Percentiles rank a stretch among this genome's conserved stretches.
These are phyloP conservation scores for Xyrauchen texanus DNA, from an alignment of 2,113 vertebrate species.

Conservation along the genomic window DNA sequence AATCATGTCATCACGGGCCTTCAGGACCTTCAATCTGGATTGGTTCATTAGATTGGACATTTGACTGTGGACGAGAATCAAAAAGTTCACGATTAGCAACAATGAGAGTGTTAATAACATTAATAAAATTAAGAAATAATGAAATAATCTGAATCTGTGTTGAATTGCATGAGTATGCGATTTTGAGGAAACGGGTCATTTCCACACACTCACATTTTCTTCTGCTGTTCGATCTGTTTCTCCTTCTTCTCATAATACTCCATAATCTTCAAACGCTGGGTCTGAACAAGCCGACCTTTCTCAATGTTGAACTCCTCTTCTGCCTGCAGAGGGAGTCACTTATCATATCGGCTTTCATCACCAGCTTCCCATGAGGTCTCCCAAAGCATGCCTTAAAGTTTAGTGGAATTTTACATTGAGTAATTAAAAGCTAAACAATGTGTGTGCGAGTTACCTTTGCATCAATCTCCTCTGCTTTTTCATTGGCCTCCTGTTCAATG, in stretches of 20 bases:
- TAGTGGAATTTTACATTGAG: no score
- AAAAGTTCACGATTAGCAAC: neutral
- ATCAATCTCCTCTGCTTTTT: conserved; percentile 98
- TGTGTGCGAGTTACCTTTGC: conserved; percentile 83
- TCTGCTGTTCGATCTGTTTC: conserved; percentile 98
- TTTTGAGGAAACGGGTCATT: conserved; percentile 1
- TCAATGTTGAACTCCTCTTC: conserved; percentile 99
- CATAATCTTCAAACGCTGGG: conserved; percentile 98
- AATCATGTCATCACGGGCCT: conserved; percentile 96
- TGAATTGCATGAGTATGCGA: neutral
- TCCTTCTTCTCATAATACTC: conserved; percentile 99
- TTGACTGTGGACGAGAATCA: conserved; percentile 76
- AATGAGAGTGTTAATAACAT: no score
- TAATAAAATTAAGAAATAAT: neutral
- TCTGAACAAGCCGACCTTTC: conserved; percentile 96
- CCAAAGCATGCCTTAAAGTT: no score
- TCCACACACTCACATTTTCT: conserved; percentile 88
- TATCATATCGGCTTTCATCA: neutral
- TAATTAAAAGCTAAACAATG: neutral
- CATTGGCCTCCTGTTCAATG: conserved; percentile 98
- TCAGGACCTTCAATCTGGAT: conserved; percentile 93
- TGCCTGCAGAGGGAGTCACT: conserved; percentile 76
- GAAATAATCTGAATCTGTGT: neutral
- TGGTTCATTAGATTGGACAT: conserved; percentile 99
- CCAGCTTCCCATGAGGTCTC: no score